Evolutionary conservation across 2,888 invertebrate species (phyloP).

Genomic region (Dendrolimus houi): DNA sequence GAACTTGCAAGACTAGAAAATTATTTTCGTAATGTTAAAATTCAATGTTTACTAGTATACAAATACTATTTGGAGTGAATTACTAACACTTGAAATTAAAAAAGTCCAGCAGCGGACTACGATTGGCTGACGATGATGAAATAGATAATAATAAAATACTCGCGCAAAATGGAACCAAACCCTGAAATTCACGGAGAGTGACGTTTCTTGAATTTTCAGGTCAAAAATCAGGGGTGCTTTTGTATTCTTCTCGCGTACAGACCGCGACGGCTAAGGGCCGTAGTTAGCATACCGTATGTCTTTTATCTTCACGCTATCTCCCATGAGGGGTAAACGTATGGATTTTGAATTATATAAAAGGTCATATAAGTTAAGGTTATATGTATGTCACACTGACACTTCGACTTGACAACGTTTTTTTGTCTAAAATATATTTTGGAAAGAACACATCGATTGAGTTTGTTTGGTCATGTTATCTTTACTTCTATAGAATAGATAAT

Average conservation of each 20-base stretch:
- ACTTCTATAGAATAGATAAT: too few species aligned
- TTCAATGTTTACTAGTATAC: too few species aligned
- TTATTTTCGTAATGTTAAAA: too few species aligned
- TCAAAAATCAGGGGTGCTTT: slow-evolving; percentile 10
- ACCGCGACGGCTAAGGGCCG: slow-evolving; percentile 8
- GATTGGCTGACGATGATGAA: neutral
- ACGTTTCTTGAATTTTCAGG: slow-evolving; percentile 14
- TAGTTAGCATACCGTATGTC: slow-evolving; percentile 13
- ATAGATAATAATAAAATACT: neutral
- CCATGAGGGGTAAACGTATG: slow-evolving; percentile 9
- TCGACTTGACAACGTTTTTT: neutral
- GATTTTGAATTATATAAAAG: neutral
- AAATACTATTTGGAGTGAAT: too few species aligned
- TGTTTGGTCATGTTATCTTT: too few species aligned
- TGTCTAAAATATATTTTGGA: neutral
- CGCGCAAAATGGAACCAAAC: neutral
- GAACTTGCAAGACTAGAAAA: too few species aligned
- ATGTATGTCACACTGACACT: neutral
- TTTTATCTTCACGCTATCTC: slow-evolving; percentile 15
- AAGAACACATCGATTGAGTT: too few species aligned
- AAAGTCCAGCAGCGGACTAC: too few species aligned
- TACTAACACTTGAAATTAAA: too few species aligned
- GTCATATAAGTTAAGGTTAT: too few species aligned
- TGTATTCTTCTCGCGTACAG: slow-evolving; percentile 13
- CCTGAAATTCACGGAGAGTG: slow-evolving; percentile 5